phyloP scores from a whole-genome alignment of 1,140 invertebrate species.

The Rhagoletis pomonella region DNA sequence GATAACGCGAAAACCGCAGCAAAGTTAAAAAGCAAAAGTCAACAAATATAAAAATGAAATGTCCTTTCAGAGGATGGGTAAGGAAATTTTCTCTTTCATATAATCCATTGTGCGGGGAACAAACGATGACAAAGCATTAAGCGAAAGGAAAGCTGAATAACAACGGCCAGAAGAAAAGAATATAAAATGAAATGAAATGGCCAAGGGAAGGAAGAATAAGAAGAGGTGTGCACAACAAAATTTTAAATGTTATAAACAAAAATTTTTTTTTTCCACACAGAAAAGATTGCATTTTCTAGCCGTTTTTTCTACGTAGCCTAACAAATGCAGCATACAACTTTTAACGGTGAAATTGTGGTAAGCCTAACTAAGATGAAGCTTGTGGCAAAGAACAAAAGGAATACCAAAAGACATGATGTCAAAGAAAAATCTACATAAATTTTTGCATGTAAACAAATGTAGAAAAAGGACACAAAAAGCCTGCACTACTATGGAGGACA shows the following conservation, averaged over 20 bases:
- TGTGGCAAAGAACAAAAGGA: conserved; percentile 1
- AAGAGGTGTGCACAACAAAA: neutral
- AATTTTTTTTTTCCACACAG: neutral
- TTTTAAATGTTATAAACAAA: conserved; percentile 1
- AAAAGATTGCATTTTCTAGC: neutral
- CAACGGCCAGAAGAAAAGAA: neutral
- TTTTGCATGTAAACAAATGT: conserved; percentile 30
- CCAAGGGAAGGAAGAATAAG: neutral
- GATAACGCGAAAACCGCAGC: neutral
- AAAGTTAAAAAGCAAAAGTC: neutral
- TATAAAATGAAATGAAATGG: neutral
- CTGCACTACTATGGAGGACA: neutral
- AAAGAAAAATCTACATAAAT: neutral
- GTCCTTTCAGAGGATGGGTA: neutral
- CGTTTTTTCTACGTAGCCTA: neutral
- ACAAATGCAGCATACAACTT: conserved; percentile 22
- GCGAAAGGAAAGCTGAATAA: neutral
- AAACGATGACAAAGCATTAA: neutral
- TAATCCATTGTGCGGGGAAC: conserved; percentile 2
- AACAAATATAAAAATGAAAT: too few species aligned
- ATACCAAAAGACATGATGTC: neutral
- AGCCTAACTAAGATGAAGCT: neutral
- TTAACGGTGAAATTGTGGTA: conserved; percentile 8
- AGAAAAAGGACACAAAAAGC: neutral
- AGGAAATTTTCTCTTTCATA: conserved; percentile 44